phyloP scores from a whole-genome alignment of 2,888 invertebrate genomes.

The Melipona bicolor region DNA sequence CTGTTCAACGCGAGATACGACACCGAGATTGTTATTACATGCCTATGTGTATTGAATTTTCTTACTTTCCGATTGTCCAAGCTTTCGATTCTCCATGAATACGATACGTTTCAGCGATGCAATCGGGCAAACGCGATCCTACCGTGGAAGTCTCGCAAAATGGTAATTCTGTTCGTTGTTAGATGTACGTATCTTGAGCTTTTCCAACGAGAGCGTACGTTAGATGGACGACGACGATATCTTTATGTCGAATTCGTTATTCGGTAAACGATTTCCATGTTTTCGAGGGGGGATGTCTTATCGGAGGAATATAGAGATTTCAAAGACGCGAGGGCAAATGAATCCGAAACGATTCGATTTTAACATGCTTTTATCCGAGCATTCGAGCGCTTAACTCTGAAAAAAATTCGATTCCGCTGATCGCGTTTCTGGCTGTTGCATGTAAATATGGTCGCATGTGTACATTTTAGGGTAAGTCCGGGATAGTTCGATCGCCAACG shows the following conservation, averaged over 20 bases:
- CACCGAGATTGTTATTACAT: slow-evolving; percentile 17
- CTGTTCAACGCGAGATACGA: slow-evolving; percentile 6
- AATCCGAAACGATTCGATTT: slow-evolving; percentile 51
- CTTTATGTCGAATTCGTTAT: neutral
- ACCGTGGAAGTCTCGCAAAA: neutral
- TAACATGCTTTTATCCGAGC: slow-evolving; percentile 73
- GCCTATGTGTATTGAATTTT: neutral
- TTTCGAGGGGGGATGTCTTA: slow-evolving; percentile 6
- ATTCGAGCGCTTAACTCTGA: slow-evolving; percentile 72
- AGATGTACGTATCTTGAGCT: neutral
- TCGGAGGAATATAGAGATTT: neutral
- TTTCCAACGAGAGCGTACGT: neutral
- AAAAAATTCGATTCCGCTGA: slow-evolving; percentile 74
- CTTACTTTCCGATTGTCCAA: neutral
- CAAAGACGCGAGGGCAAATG: slow-evolving; percentile 18
- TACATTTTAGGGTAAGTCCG: slow-evolving; percentile 1
- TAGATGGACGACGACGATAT: neutral
- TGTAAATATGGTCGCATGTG: slow-evolving; percentile 76
- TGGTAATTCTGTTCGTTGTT: neutral
- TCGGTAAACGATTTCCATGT: neutral
- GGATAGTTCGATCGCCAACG: no score
- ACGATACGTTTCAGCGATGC: neutral
- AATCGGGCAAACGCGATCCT: neutral
- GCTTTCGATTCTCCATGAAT: slow-evolving; percentile 6
- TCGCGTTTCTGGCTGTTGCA: slow-evolving; percentile 75